These are phyloP conservation scores for Zophobas atratus DNA, from an alignment of 1,140 invertebrate species.

Conservation along the genomic window DNA sequence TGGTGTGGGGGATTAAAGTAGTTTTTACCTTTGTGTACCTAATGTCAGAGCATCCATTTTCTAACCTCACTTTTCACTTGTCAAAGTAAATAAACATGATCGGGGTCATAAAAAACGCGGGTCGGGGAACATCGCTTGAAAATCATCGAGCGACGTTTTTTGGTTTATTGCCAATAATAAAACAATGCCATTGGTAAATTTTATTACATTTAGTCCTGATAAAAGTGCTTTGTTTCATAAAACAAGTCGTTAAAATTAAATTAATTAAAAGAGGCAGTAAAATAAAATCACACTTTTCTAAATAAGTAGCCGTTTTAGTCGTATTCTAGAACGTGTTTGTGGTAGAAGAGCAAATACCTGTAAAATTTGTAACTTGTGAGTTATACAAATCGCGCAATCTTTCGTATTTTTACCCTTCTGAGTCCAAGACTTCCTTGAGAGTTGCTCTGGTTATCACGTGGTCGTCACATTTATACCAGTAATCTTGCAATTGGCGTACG, in stretches of 20 bases:
- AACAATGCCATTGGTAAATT: constrained; percentile 5
- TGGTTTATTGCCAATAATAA: neutral
- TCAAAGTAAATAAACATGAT: constrained; percentile 8
- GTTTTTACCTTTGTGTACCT: constrained; percentile 71
- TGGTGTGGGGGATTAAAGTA: neutral
- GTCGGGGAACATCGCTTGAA: no score
- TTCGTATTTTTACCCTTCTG: constrained; percentile 86
- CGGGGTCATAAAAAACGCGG: no score
- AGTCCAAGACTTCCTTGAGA: constrained; percentile 91
- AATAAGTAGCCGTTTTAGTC: constrained; percentile 45
- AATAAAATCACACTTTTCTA: constrained; percentile 4
- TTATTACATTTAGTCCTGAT: constrained; percentile 32
- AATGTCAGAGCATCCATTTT: constrained; percentile 72
- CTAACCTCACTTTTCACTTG: constrained; percentile 49
- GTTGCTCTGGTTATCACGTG: constrained; percentile 91
- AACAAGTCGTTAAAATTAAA: constrained; percentile 16
- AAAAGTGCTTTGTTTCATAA: constrained; percentile 12
- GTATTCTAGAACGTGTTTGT: constrained; percentile 59
- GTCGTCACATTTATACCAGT: constrained; percentile 99
- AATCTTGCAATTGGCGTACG: constrained; percentile 90
- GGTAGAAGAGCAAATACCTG: constrained; percentile 60
- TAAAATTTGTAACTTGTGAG: constrained; percentile 24
- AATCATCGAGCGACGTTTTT: no score
- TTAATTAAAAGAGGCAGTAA: neutral
- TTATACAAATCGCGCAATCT: neutral